Evolutionary conservation across 2,888 invertebrate genomes (phyloP), one percentile per base, ranked within the genome.

Genomic region (Leptinotarsa haldemani): DNA sequence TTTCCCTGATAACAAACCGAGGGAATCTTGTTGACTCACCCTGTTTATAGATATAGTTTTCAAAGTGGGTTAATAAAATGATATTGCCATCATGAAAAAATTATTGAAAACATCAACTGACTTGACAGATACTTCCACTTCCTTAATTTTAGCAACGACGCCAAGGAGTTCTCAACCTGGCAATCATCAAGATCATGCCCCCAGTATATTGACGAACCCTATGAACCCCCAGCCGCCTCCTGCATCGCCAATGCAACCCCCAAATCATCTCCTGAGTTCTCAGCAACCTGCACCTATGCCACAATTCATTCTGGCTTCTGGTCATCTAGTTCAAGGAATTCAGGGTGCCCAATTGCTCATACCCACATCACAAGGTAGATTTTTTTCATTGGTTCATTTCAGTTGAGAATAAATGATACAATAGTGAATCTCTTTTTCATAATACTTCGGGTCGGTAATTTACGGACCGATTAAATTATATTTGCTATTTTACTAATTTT

Each of bases 331-430:
- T 75, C 96, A 96, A 87, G 96, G 96, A 80, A 96, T 97, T 82
- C 97, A 97, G 88, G 96, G 96, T 16, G 96, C 97, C 65, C 97
- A 97, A 86, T 91, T 98, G 73, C 92, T 97, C 83, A 97, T 98
- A 89, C 97, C 97, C 69, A 97, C 97, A 71, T 96, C 97, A 77
- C 83, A 83, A 82, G 83, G 83, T 83, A 80, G 73, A 48, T 16
- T 64, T 64, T 46, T 64, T 12, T 18, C 61, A 25, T 47, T 22
- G 40, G 2, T 40, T 40, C 40, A 9, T 40, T 9, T 9, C 9
- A 40, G 2, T 40, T 40, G 9, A 40, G 40, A 40, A 12, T 9
- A 0, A 40, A 9, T 40, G 40, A 40, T 9, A 2, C 9, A 40
- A 12, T 40, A 40, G 9, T 40, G 40, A 9, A 40, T 9, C 40